Evolutionary conservation across 2,797 vertebrate genomes (phyloP), one percentile per base, ranked within the genome.

Genomic region (Chrysocyon brachyurus): DNA sequence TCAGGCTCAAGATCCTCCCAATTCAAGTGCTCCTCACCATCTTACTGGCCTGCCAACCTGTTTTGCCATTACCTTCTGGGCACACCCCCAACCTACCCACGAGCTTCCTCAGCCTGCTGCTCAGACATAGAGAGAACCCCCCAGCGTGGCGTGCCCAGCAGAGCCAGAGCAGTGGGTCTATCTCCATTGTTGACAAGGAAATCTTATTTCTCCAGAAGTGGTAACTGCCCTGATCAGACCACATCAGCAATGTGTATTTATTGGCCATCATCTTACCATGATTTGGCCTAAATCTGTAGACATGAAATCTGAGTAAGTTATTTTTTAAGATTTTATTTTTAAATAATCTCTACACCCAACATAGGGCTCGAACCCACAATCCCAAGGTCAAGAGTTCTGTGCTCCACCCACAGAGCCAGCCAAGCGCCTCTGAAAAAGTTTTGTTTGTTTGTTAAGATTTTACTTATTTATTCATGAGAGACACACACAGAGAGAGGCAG

Each of bases 241-340:
- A 66, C 26, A 89, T 14, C 52, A 26, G 28, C 28, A 33, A 64
- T 15, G 57, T 4, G 9, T 5, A 7, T 72, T 81, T 57, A 72
- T 8, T 12, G 49, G 49, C 75, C 31, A 91, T 63, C n/a, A 11
- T 89, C 26, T 33, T 15, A 52, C 12, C 26, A 19, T 21, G 31
- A 64, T 36, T 86, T 72, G 78, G 81, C 70, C 63, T 77, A 87
- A 75, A 91, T 84, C 33, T 79, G 16, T 24, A 85, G 63, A 52
- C 21, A 0, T 28, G 36, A 73, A 72, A 68, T 79, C 22, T 56
- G 72, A 93, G 68, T 78, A 89, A 36, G 17, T 12, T 19, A 40
- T 72, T 72, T 70, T 72, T 72, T 24, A 40, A 40, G 68, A 40
- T 72, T 66, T 16, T 57, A 33, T 68, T 68, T 68, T 70, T 26